These are phyloP conservation scores for Stictonetta naevosa DNA, from an alignment of 2,113 vertebrate species.

Conservation along the genomic window DNA sequence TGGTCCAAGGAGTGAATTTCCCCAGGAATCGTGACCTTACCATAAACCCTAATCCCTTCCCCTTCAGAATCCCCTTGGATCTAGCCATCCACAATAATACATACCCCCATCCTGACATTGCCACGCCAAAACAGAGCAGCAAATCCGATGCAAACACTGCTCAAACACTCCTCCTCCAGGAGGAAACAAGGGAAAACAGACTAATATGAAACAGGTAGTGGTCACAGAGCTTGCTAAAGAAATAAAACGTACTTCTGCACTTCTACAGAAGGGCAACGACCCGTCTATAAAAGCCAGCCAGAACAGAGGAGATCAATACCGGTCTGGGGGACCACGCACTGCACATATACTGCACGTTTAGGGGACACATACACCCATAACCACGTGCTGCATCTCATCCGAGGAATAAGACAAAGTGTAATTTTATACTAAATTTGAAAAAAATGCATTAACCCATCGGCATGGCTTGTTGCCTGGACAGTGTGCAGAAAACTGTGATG, in stretches of 20 bases:
- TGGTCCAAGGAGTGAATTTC: background rate
- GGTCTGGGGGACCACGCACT: background rate
- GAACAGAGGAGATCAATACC: background rate
- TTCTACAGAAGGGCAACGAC: background rate
- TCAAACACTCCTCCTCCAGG: background rate
- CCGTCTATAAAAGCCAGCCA: background rate
- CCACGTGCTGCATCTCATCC: background rate
- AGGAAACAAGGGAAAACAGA: background rate
- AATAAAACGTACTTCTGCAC: background rate
- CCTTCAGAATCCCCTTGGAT: background rate
- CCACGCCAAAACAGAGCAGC: background rate
- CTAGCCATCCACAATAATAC: background rate
- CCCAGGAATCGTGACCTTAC: background rate
- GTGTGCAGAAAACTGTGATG: background rate
- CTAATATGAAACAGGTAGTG: background rate
- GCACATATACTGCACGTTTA: background rate
- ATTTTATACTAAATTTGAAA: background rate
- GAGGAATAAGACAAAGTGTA: rapidly evolving
- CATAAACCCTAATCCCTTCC: background rate
- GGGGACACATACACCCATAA: background rate
- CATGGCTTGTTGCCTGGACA: background rate
- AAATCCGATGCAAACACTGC: background rate
- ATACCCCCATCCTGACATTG: background rate
- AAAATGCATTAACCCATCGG: background rate
- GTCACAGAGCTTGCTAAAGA: background rate